A percentile compares a stretch with the other conserved stretches of the same genome.
phyloP scores from a whole-genome alignment of 92 coral and sea anemone genomes.

The Actinernus sp. region DNA sequence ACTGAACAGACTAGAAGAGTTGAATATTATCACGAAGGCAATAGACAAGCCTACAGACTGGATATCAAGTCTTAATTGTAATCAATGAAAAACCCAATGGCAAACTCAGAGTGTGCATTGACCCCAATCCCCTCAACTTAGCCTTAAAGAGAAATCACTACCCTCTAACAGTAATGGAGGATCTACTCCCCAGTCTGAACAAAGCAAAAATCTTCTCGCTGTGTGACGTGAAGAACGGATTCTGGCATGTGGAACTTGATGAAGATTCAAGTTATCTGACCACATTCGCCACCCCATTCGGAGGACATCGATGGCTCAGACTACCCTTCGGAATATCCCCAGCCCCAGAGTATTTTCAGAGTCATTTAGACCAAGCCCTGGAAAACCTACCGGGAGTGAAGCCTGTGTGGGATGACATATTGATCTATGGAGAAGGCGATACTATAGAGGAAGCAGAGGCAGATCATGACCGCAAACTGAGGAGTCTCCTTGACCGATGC shows the following conservation, averaged over 20 bases:
- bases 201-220: constrained; percentile 20
- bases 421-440: constrained; percentile 15
- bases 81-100: constrained; percentile 36
- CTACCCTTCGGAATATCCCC: constrained; percentile 39
- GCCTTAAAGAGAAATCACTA: constrained; percentile 19
- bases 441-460: constrained; percentile 10
- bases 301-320: constrained; percentile 21
- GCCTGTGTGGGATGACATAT: constrained; percentile 29
- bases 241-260: constrained; percentile 31
- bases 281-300: constrained; percentile 25
- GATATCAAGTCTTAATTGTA: constrained; percentile 43
- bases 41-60: constrained; percentile 16
- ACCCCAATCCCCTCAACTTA: too few species aligned
- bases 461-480: constrained; percentile 14
- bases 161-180: constrained; percentile 31
- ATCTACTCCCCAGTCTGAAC: constrained; percentile 12
- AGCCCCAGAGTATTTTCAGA: constrained; percentile 27
- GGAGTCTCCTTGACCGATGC: constrained; percentile 10
- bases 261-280: constrained; percentile 24
- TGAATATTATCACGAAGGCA: not conserved
- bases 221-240: constrained; percentile 24
- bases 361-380: constrained; percentile 16
- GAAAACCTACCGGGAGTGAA: constrained; percentile 23
- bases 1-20: not conserved
- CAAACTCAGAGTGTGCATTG: too few species aligned